Conservation (phyloP, 2,888 invertebrate species). For the Lypha dubia region DNA sequence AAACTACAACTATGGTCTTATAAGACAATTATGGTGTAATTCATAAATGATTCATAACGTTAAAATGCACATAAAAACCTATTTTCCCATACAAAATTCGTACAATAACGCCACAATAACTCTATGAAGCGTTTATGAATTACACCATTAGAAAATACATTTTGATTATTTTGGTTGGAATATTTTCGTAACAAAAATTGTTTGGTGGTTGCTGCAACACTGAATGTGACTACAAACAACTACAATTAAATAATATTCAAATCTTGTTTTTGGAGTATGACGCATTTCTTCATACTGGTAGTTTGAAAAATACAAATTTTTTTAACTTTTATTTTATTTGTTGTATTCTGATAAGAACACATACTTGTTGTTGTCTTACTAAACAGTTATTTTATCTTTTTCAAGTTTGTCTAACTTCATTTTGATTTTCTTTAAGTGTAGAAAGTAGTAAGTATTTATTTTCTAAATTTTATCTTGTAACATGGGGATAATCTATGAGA, state of each 20-base stretch:
- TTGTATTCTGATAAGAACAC: conserved; percentile 10
- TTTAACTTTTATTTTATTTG: conserved; percentile 17
- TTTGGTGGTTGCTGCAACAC: no score
- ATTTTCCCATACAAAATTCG: no score
- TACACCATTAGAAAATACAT: no score
- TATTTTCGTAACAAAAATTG: no score
- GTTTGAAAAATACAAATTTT: neutral
- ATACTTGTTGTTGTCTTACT: neutral
- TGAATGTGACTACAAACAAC: conserved; percentile 16
- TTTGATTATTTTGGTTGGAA: no score
- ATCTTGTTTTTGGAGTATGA: conserved; percentile 50
- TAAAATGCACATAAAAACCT: no score
- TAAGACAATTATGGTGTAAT: no score
- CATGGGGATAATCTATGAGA: no score
- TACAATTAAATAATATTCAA: conserved; percentile 8
- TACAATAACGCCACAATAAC: no score
- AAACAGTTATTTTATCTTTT: conserved; percentile 42
- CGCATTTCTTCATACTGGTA: conserved; percentile 51
- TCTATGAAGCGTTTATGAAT: no score
- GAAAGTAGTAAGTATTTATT: conserved; percentile 21
- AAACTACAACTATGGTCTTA: no score
- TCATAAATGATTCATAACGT: no score
- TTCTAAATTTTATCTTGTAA: neutral
- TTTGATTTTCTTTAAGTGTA: conserved; percentile 27
- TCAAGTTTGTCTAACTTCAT: neutral